phyloP scores from a whole-genome alignment of 1,140 invertebrate species.

The Neoseiulus cucumeris region DNA sequence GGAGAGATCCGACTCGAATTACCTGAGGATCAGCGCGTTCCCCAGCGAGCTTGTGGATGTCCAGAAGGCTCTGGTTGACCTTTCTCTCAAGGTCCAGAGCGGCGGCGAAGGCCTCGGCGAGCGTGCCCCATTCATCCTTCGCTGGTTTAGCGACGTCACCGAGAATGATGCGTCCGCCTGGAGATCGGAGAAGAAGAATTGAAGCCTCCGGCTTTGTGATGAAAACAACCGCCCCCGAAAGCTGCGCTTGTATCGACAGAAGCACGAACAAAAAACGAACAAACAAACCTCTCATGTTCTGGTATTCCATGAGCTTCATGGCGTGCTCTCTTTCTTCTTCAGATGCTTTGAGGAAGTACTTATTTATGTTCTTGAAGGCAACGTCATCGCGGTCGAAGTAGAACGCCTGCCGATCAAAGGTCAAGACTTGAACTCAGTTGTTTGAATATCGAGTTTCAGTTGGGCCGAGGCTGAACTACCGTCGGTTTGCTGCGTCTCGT shows the following conservation, averaged over 20 bases:
- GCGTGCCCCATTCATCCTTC: slow-evolving; percentile 35
- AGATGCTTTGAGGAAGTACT: slow-evolving; percentile 37
- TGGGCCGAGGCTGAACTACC: no score
- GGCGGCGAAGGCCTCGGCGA: slow-evolving; percentile 36
- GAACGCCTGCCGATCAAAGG: slow-evolving; percentile 27
- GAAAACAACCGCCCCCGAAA: background rate
- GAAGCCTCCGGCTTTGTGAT: background rate
- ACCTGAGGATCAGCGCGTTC: slow-evolving; percentile 29
- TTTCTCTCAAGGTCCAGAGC: slow-evolving; percentile 39
- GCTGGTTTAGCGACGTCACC: slow-evolving; percentile 31
- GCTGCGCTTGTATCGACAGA: no score
- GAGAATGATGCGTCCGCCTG: slow-evolving; percentile 3
- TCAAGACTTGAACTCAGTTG: no score
- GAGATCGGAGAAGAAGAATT: background rate
- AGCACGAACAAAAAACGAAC: slow-evolving; percentile 24
- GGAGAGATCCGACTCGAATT: background rate
- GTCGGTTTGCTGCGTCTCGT: no score
- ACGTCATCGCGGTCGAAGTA: slow-evolving; percentile 44
- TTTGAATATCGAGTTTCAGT: no score
- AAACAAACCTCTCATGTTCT: slow-evolving; percentile 38
- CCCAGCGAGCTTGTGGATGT: slow-evolving; percentile 30
- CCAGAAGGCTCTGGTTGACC: slow-evolving; percentile 36
- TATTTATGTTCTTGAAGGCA: slow-evolving; percentile 37
- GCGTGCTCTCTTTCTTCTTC: slow-evolving; percentile 43
- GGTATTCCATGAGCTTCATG: slow-evolving; percentile 41